A percentile compares a stretch with the other conserved stretches of the same genome.
Conservation (phyloP, 2,888 invertebrate species). For the Amiota minor region DNA sequence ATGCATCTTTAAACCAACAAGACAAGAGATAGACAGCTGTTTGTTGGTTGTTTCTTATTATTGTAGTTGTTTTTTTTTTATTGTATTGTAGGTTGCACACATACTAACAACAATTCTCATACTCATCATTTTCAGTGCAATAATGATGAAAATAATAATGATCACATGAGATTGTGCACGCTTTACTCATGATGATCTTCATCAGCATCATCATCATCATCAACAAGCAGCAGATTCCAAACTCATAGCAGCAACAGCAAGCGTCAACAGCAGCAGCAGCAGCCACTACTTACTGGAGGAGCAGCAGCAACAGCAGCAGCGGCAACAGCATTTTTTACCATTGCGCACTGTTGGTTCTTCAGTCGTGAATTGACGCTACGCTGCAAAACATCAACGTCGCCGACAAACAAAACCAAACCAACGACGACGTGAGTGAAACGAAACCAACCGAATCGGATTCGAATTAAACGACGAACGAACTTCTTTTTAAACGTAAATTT, state of each 20-base stretch:
- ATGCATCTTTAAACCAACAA: not conserved
- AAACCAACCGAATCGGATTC: too few species aligned
- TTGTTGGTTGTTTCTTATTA: not conserved
- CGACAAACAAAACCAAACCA: slow-evolving; percentile 29
- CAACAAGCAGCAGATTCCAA: slow-evolving; percentile 41
- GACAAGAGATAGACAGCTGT: slow-evolving; percentile 5
- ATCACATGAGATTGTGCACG: not conserved
- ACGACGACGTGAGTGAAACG: not conserved
- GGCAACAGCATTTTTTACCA: slow-evolving; percentile 52
- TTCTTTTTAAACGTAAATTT: too few species aligned
- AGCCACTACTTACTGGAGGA: slow-evolving; percentile 16
- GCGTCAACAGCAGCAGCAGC: slow-evolving; percentile 37
- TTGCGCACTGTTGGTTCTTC: slow-evolving; percentile 45
- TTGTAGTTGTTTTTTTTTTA: slow-evolving; percentile 9
- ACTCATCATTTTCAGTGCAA: slow-evolving; percentile 10
- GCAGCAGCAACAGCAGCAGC: slow-evolving; percentile 50
- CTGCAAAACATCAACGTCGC: slow-evolving; percentile 63
- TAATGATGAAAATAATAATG: not conserved
- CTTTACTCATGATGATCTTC: slow-evolving; percentile 6
- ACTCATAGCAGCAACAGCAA: slow-evolving; percentile 35
- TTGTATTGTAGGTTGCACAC: not conserved
- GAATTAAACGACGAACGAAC: too few species aligned
- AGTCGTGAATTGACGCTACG: slow-evolving; percentile 70
- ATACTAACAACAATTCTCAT: not conserved
- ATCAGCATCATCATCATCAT: slow-evolving; percentile 15